These are phyloP conservation scores for Prenolepis imparis DNA, from an alignment of 2,888 invertebrate genomes.

Conservation along the genomic window DNA sequence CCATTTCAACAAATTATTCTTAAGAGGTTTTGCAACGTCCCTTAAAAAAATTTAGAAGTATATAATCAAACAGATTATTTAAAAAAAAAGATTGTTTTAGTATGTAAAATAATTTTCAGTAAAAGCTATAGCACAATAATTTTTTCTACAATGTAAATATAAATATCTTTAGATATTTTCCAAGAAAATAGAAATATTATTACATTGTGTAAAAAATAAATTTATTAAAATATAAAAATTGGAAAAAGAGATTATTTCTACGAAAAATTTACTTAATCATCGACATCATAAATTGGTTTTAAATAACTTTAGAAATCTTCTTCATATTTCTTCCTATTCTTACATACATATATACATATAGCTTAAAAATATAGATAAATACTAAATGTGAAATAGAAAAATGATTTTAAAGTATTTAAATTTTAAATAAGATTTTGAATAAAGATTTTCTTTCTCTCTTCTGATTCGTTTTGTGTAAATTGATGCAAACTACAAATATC, in stretches of 20 bases:
- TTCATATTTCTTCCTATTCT: not conserved
- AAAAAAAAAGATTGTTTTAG: not conserved
- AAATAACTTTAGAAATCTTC: not conserved
- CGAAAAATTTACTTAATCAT: too few species aligned
- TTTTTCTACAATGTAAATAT: too few species aligned
- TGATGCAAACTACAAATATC: not conserved
- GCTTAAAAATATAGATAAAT: not conserved
- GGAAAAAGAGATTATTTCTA: too few species aligned
- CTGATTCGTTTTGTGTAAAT: not conserved
- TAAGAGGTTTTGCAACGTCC: conserved; percentile 65
- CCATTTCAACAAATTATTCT: conserved; percentile 84
- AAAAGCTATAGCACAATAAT: not conserved
- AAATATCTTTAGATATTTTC: too few species aligned
- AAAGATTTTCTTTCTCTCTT: not conserved
- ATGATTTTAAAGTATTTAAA: not conserved
- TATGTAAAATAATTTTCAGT: not conserved
- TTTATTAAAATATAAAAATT: too few species aligned
- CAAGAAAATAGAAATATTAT: too few species aligned
- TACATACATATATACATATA: not conserved
- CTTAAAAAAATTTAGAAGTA: conserved; percentile 65
- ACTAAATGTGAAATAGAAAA: not conserved
- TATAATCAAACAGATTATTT: not conserved
- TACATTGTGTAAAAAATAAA: too few species aligned
- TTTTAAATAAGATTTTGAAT: too few species aligned
- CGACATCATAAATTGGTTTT: too few species aligned